Percentiles rank a stretch among this genome's conserved stretches.
These are phyloP conservation scores for Phodopus roborovskii DNA, from an alignment of 2,113 vertebrate genomes.

Conservation along the genomic window DNA sequence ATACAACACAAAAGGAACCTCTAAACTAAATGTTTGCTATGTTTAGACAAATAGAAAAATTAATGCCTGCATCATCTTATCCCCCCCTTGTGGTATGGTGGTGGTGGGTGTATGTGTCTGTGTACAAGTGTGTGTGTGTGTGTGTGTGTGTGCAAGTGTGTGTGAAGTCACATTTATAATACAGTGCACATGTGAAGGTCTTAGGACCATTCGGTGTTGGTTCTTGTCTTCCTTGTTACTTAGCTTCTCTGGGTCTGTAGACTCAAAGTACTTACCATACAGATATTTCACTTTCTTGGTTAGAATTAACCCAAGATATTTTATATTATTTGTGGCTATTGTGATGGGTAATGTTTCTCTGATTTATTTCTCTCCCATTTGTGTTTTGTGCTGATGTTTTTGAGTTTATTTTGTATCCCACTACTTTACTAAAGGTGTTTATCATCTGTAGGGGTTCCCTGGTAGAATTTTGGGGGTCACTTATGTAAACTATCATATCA, in stretches of 20 bases:
- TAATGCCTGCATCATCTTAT: not conserved
- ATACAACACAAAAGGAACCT: not conserved
- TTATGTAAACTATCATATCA: not conserved
- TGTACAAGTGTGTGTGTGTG: not conserved
- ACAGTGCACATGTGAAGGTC: not conserved
- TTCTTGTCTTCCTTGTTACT: too few species aligned
- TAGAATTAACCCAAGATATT: not conserved
- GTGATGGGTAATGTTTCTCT: not conserved
- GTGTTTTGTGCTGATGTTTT: not conserved
- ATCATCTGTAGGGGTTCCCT: not conserved
- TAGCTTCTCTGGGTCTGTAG: too few species aligned
- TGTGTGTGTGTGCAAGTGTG: not conserved
- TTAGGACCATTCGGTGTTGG: not conserved
- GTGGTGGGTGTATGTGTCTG: not conserved
- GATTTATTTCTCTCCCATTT: not conserved
- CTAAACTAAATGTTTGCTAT: conserved; percentile 20
- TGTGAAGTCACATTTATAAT: not conserved
- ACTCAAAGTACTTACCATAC: not conserved
- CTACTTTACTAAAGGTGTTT: not conserved
- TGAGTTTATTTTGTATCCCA: not conserved
- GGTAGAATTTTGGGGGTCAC: not conserved
- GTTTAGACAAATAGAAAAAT: conserved; percentile 30
- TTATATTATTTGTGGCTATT: not conserved
- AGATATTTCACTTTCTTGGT: not conserved
- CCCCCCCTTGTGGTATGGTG: not conserved